A percentile compares a stretch with the other conserved stretches of the same genome.
These are phyloP conservation scores for Zaprionus ghesquierei DNA, from an alignment of 1,140 invertebrate species.

Conservation along the genomic window DNA sequence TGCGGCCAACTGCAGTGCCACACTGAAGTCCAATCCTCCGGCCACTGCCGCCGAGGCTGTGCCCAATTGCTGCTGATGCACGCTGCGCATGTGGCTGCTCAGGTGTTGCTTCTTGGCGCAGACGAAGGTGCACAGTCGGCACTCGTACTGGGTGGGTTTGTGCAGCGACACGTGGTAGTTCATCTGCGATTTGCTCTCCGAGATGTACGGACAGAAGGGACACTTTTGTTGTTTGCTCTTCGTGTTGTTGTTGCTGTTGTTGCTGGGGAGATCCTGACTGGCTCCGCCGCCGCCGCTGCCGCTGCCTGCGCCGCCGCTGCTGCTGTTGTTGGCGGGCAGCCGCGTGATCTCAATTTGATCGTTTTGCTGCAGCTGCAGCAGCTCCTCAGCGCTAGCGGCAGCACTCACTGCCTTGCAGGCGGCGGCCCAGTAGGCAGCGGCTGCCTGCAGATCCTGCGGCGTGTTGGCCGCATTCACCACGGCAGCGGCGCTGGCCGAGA, in stretches of 20 bases:
- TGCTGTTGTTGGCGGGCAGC: constrained; percentile 27
- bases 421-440: constrained; percentile 63
- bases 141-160: constrained; percentile 89
- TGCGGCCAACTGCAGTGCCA: constrained; percentile 78
- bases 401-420: constrained; percentile 59
- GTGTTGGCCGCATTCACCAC: constrained; percentile 71
- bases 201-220: constrained; percentile 90
- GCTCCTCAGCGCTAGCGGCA: constrained; percentile 50
- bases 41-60: constrained; percentile 9
- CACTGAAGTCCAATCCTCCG: constrained; percentile 80
- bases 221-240: constrained; percentile 86
- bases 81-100: constrained; percentile 87
- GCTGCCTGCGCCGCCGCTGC: background rate
- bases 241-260: constrained; percentile 55
- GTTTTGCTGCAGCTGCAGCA: constrained; percentile 73
- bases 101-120: constrained; percentile 91
- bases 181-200: constrained; percentile 92
- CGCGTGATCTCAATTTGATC: constrained; percentile 80
- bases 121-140: constrained; percentile 91
- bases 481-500: constrained; percentile 65
- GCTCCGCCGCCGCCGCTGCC: no score
- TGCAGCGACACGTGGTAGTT: constrained; percentile 94
- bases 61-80: constrained; percentile 69
- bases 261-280: constrained; percentile 25
- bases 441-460: constrained; percentile 68